Conservation (phyloP, 2,113 vertebrate genomes). For the Laticauda colubrina region DNA sequence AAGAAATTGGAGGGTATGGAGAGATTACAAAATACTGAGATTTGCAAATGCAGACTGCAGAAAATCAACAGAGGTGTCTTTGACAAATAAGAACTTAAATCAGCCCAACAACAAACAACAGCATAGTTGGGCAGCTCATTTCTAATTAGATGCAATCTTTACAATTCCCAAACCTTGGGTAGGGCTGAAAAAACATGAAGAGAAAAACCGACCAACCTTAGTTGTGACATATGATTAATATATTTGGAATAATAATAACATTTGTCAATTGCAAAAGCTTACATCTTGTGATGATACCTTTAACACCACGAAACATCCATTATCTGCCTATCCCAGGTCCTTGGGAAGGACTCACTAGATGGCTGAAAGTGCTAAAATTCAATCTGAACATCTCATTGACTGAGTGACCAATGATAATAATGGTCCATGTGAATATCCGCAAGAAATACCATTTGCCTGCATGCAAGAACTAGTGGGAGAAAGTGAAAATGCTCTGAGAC, state of each 20-base stretch:
- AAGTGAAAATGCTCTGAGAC: not conserved
- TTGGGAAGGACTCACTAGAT: not conserved
- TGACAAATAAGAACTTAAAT: not conserved
- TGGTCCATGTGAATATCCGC: not conserved
- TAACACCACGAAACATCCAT: not conserved
- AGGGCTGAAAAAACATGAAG: not conserved
- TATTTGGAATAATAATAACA: not conserved
- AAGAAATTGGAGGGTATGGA: not conserved
- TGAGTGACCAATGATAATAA: not conserved
- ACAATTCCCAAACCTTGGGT: not conserved
- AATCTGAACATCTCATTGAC: not conserved
- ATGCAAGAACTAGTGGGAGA: not conserved
- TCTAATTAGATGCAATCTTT: not conserved
- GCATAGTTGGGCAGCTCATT: not conserved
- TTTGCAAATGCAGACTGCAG: not conserved
- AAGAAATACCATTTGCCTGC: not conserved
- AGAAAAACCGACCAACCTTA: not conserved
- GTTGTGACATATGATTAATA: not conserved
- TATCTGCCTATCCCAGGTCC: not conserved
- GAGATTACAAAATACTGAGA: not conserved
- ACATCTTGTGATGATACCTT: not conserved
- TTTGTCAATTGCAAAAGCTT: not conserved
- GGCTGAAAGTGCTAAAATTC: not conserved
- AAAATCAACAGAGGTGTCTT: not conserved
- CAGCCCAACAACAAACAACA: not conserved